phyloP scores from a whole-genome alignment of 2,888 invertebrate species.

The Cantharis lateralis region DNA sequence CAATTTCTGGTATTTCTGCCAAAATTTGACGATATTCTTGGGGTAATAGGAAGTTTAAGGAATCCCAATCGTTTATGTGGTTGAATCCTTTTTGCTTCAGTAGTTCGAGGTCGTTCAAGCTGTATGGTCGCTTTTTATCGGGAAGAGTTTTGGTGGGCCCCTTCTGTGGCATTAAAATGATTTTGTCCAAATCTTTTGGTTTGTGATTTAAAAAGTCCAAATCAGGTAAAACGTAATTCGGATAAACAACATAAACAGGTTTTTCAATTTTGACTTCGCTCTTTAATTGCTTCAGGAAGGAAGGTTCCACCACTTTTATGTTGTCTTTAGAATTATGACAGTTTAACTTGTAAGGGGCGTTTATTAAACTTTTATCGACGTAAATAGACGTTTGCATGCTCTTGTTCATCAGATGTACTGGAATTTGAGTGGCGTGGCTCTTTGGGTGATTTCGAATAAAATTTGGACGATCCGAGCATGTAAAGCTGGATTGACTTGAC shows the following conservation, averaged over 20 bases:
- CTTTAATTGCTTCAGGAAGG: constrained; percentile 71
- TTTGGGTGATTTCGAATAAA: not conserved
- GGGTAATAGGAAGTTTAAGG: constrained; percentile 85
- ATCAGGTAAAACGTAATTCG: constrained; percentile 88
- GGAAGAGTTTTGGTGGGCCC: constrained; percentile 53
- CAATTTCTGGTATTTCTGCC: constrained; percentile 79
- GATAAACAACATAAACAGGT: constrained; percentile 88
- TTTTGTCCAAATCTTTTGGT: constrained; percentile 60
- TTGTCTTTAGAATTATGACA: constrained; percentile 51
- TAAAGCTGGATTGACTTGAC: constrained; percentile 16
- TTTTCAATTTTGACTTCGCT: constrained; percentile 60
- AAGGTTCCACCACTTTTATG: constrained; percentile 69
- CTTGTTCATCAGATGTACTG: constrained; percentile 66
- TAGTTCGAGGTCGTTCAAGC: constrained; percentile 81
- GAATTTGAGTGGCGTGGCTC: constrained; percentile 44
- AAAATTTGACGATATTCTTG: constrained; percentile 80
- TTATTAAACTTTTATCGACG: constrained; percentile 49
- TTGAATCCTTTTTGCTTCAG: constrained; percentile 79
- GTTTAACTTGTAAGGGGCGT: constrained; percentile 44
- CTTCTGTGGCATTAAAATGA: constrained; percentile 74
- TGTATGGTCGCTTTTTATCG: constrained; percentile 66
- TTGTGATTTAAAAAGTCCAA: constrained; percentile 74
- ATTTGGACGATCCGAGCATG: constrained; percentile 11
- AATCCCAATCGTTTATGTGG: constrained; percentile 93
- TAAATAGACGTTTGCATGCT: constrained; percentile 76